phyloP scores from a whole-genome alignment of 2,113 vertebrate species.

The Gopherus evgoodei region DNA sequence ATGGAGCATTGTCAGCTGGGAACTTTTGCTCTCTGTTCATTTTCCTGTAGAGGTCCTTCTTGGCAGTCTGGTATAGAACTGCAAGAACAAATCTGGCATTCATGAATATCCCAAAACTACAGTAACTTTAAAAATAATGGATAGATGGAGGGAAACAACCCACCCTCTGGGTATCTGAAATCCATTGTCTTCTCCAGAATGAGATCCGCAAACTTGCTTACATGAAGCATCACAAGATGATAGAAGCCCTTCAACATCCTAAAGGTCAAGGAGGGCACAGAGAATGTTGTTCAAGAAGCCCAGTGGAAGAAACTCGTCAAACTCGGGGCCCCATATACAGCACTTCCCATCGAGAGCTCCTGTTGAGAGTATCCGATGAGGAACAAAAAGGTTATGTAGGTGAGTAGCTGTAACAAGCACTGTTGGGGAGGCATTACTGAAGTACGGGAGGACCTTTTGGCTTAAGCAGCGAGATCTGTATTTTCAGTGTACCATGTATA shows the following conservation, averaged over 20 bases:
- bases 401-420: slow-evolving; percentile 63
- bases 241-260: slow-evolving; percentile 90
- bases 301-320: slow-evolving; percentile 87
- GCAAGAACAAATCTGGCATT: background rate
- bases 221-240: slow-evolving; percentile 92
- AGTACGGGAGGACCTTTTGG: background rate
- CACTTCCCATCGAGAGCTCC: slow-evolving; percentile 86
- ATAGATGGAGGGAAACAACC: background rate
- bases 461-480: background rate
- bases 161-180: background rate
- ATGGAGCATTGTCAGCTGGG: background rate
- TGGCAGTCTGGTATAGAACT: background rate
- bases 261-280: slow-evolving; percentile 79
- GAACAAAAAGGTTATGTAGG: slow-evolving; percentile 85
- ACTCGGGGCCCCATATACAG: slow-evolving; percentile 84
- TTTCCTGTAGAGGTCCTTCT: background rate
- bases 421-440: background rate
- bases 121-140: no score
- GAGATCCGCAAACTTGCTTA: slow-evolving; percentile 91
- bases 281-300: slow-evolving; percentile 81
- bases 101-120: background rate
- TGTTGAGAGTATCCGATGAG: slow-evolving; percentile 86
- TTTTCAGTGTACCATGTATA: background rate
- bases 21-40: background rate
- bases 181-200: slow-evolving; percentile 76